phyloP scores from a whole-genome alignment of 2,113 vertebrate species.

The Heterocephalus glaber region DNA sequence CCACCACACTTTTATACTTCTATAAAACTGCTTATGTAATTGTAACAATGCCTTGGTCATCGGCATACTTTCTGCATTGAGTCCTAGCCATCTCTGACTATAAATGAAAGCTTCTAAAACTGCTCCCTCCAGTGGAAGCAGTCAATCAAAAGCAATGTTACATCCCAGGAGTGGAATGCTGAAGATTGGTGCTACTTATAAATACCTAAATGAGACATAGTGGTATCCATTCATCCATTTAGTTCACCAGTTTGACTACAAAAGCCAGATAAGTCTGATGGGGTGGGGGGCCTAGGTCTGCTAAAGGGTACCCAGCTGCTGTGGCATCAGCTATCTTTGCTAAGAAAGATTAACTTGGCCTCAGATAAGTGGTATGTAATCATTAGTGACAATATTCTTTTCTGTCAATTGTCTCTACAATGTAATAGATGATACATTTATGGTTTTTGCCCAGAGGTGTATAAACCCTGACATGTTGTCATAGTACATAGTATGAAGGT shows the following conservation, averaged over 20 bases:
- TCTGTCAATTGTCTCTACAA: neutral
- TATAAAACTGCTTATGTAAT: neutral
- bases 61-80: neutral
- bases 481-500: neutral
- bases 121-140: neutral
- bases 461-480: neutral
- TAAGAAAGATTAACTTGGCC: neutral
- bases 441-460: neutral
- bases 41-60: neutral
- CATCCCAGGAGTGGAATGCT: neutral
- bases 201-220: neutral
- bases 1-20: neutral
- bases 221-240: neutral
- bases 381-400: neutral
- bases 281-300: neutral
- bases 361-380: neutral
- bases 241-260: neutral
- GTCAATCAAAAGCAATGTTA: neutral
- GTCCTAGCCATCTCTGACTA: neutral
- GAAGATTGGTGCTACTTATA: neutral
- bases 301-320: neutral
- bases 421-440: neutral
- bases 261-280: neutral
- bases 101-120: neutral
- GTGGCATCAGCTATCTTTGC: neutral